Evolutionary conservation across 2,888 invertebrate species (phyloP).

Genomic region (Drosophila subquinaria): DNA sequence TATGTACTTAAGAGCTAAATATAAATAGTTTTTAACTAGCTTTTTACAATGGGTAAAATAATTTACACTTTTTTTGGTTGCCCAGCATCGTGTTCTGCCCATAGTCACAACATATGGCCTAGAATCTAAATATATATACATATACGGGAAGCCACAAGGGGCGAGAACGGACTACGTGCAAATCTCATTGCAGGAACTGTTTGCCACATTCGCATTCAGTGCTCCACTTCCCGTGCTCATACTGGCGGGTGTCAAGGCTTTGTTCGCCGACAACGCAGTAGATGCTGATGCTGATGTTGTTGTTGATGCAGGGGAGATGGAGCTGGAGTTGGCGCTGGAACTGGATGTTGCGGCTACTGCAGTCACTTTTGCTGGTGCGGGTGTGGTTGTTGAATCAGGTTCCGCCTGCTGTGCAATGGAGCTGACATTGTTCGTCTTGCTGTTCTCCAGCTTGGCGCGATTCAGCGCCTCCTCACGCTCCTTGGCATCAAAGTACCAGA

Average conservation of each 20-base stretch:
- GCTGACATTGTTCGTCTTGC: constrained; percentile 62
- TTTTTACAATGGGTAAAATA: constrained; percentile 63
- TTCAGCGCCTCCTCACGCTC: constrained; percentile 91
- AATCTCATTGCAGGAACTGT: constrained; percentile 78
- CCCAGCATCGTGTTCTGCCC: constrained; percentile 35
- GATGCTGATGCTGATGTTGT: constrained; percentile 24
- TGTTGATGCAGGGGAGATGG: constrained; percentile 1
- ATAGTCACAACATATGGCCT: constrained; percentile 9
- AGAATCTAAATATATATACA: constrained; percentile 47
- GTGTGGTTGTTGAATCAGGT: constrained; percentile 62
- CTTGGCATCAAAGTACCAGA: constrained; percentile 96
- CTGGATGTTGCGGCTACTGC: constrained; percentile 18
- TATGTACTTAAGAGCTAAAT: constrained; percentile 38
- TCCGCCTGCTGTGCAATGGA: constrained; percentile 49
- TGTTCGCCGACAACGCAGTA: constrained; percentile 28
- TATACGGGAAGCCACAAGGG: constrained; percentile 20
- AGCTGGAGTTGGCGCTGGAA: constrained; percentile 12
- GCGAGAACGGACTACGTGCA: constrained; percentile 78
- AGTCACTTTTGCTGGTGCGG: constrained; percentile 35
- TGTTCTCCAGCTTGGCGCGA: constrained; percentile 69
- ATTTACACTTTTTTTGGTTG: constrained; percentile 61
- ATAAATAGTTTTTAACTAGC: constrained; percentile 72
- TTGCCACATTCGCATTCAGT: constrained; percentile 67
- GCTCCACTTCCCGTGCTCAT: constrained; percentile 60
- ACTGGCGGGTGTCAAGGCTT: constrained; percentile 57